phyloP scores from a whole-genome alignment of 2,888 invertebrate species.

The Heliconius charithonia region DNA sequence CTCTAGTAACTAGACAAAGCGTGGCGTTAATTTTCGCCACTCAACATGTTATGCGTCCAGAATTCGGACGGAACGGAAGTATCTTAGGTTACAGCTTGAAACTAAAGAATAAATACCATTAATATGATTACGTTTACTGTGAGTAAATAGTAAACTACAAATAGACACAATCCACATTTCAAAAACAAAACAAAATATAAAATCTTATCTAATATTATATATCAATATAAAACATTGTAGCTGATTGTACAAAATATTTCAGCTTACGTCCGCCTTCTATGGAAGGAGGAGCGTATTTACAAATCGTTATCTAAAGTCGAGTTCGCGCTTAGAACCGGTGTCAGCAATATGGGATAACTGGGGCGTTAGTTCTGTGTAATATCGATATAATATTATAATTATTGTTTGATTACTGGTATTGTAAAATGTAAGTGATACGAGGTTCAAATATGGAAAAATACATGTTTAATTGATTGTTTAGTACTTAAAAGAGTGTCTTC shows the following conservation, averaged over 20 bases:
- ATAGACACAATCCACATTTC: background rate
- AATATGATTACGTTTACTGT: too few relatives aligned
- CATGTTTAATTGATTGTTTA: too few relatives aligned
- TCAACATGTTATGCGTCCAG: too few relatives aligned
- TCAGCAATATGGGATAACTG: slow-evolving; percentile 19
- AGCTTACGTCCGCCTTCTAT: slow-evolving; percentile 11
- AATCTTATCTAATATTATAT: slow-evolving; percentile 18
- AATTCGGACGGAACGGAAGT: too few relatives aligned
- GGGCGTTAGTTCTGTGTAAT: background rate
- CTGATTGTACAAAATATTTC: slow-evolving; percentile 31
- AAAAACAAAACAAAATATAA: background rate
- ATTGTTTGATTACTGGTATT: background rate
- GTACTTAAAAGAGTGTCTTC: too few relatives aligned
- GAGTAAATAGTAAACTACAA: too few relatives aligned
- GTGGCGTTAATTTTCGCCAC: too few relatives aligned
- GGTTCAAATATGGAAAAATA: background rate
- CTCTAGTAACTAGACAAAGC: too few relatives aligned
- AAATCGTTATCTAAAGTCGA: slow-evolving; percentile 45
- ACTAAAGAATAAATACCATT: too few relatives aligned
- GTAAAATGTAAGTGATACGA: background rate
- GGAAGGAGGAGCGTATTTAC: slow-evolving; percentile 38
- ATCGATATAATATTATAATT: background rate
- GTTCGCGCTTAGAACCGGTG: slow-evolving; percentile 9
- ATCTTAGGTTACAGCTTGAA: too few relatives aligned
- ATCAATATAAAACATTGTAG: background rate